Base-by-base conservation (phyloP, 2,888 invertebrate species). In the Polydrusus pterygomalis region DNA sequence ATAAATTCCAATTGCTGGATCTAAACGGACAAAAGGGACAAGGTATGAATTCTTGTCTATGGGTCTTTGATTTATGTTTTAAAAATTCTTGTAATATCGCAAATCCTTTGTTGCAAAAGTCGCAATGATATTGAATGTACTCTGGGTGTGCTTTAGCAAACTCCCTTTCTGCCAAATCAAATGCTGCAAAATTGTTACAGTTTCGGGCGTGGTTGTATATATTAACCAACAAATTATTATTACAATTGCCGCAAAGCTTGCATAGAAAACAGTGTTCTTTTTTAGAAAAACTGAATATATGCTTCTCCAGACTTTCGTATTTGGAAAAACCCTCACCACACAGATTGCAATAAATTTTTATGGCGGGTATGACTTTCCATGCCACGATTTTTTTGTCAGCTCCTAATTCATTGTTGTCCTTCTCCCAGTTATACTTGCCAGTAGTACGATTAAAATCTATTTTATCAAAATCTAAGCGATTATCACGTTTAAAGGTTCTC, bases 221-320 rank as follows among this genome's bases (percentile, higher is more conserved):
- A 17, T 38, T 11, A 11, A 60, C 1, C 13, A 60, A 17, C 30
- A 60, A 18, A 1, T 2, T 17, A 2, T 17, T 6, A 5, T 60
- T 38, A 17, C 17, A 38, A 17, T 60, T 15, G 6, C 58, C 58
- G 30, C 58, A 60, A 60, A 5, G 38, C 11, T 38, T 60, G 25
- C 58, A 60, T 38, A 38, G 7, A 18, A 60, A 60, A 9, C 17
- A 38, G 18, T 60, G 58, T 13, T 38, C 18, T 17, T 60, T 60
- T 60, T 15, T 60, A 38, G 58, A 38, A 60, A 60, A 60, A 18
- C 38, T 60, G 2, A 60, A 13, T 5, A 60, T 60, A 60, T 60
- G 58, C 38, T 38, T 60, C 18, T 60, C 58, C n/a, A 60, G n/a
- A 5, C 18, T 38, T 6, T n/a, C 8, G 13, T 60, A 60, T 0